A percentile compares a stretch with the other conserved stretches of the same genome.
phyloP scores from a whole-genome alignment of 2,797 vertebrate species.

The Pangasius sanitwongsei region DNA sequence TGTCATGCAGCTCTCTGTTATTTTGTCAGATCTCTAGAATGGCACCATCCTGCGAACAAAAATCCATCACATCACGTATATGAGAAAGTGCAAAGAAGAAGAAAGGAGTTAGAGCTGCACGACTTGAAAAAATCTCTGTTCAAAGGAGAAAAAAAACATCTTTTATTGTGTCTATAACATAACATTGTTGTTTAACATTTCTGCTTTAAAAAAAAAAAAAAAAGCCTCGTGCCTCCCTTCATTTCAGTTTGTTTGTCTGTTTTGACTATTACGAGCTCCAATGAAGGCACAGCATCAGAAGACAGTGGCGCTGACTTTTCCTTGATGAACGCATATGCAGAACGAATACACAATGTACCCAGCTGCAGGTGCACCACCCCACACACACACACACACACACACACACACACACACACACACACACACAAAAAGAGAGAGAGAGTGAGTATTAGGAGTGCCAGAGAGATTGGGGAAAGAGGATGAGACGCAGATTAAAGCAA shows the following conservation, averaged over 20 bases:
- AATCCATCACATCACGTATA: not conserved
- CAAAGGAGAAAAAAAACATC: not conserved
- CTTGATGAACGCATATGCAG: conserved; percentile 50
- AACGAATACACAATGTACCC: conserved; percentile 52
- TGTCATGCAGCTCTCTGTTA: conserved; percentile 6
- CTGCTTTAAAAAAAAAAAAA: conserved; percentile 35
- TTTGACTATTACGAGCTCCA: conserved; percentile 38
- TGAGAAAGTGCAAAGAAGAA: not conserved
- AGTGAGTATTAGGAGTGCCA: conserved; percentile 20
- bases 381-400: not conserved
- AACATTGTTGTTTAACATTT: conserved; percentile 20
- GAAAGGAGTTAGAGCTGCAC: not conserved
- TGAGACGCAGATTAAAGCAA: conserved; percentile 52
- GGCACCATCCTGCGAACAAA: not conserved
- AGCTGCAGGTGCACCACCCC: conserved; percentile 10
- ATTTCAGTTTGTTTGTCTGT: conserved; percentile 26
- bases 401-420: not conserved
- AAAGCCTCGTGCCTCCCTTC: conserved; percentile 36
- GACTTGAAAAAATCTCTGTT: not conserved
- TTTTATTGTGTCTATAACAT: conserved; percentile 12
- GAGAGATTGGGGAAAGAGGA: conserved; percentile 24
- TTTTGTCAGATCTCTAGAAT: conserved; percentile 4
- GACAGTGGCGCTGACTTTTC: conserved; percentile 52
- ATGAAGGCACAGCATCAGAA: conserved; percentile 38
- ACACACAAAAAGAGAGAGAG: conserved; percentile 7